Evolutionary conservation across 2,888 invertebrate species (phyloP), one percentile per base, ranked within the genome.

Genomic region (Drepana falcataria): DNA sequence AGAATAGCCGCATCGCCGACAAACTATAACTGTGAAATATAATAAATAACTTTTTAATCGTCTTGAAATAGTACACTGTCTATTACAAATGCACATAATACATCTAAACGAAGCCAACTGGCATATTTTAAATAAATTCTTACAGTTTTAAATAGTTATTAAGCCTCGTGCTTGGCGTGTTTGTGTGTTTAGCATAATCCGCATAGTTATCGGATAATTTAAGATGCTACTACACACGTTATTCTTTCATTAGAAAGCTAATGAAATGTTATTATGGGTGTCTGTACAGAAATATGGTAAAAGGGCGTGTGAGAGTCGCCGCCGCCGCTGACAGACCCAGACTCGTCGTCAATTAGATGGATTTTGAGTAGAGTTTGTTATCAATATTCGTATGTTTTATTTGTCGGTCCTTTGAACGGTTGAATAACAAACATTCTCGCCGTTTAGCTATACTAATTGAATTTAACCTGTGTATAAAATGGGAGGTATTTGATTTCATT

Each of bases 401-500:
- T 64, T 53, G 64, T 68, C 68, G 73, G 71, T 55, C 48, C 68
- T 72, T 72, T 74, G 76, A 81, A 81, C 76, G 77, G 71, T 69
- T 67, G 73, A 77, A 84, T 83, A 72, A 65, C 74, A 75, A 64
- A 71, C 73, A 71, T 79, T 76, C 68, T 76, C 72, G 70, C 69
- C 65, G 69, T 75, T 81, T 70, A 66, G 65, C 70, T 73, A 64
- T 70, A 73, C 79, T 81, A 84, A 84, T 84, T 82, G 78, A 77
- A 77, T 71, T 71, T 71, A 73, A 77, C 73, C 73, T 66, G 71
- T 75, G 74, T 75, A 73, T 68, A 58, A 64, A 66, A 65, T 63
- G 68, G 70, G 78, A 74, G 71, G 75, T 73, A 80, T 82, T 82
- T 71, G 76, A 77, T 81, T 76, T 79, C 76, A 79, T 83, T 77